Base-by-base conservation (phyloP, 2,888 invertebrate species). In the Phengaris alcon region DNA sequence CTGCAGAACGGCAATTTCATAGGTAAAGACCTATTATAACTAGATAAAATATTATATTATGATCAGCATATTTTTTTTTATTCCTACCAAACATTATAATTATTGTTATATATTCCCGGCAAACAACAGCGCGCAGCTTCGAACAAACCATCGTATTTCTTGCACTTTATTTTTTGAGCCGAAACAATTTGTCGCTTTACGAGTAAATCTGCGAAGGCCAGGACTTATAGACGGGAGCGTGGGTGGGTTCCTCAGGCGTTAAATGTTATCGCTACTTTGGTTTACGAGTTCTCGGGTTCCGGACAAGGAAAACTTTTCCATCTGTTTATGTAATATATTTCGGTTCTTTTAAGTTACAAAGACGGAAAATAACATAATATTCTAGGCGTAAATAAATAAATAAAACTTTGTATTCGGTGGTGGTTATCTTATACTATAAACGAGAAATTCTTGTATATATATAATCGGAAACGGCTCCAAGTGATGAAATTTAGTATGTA, bases 241-340 rank as follows among this genome's bases (percentile, higher is more conserved):
- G 64, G 64, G 64, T 44, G 64, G 64, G 64, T 64, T 64, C 64
- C 35, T 35, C 44, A 12, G 35, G 64, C 64, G 64, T 64, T 64
- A 35, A 64, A 64, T 64, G 35, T 64, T 64, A 64, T 64, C 64
- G 64, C 64, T 64, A 64, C 64, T 64, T 64, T 64, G 64, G 35
- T 64, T 64, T 64, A 64, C 64, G 64, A 64, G 64, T 64, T 64
- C 52, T 10, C 12, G 35, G 64, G 64, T 64, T 44, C 64, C 64
- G 64, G 64, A 44, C 64, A 13, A 35, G 64, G 64, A 64, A 64
- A 64, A 64, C 64, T 64, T 64, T 35, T 64, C 64, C 64, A 64
- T 64, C 64, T 64, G 64, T 13, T 64, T 64, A 44, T 35, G 64
- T 64, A 6, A 64, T 64, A 64, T 44, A 64, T 64, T 64, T 64